These are phyloP conservation scores for Myotis myotis DNA, from an alignment of 2,797 vertebrate genomes.

Conservation along the genomic window DNA sequence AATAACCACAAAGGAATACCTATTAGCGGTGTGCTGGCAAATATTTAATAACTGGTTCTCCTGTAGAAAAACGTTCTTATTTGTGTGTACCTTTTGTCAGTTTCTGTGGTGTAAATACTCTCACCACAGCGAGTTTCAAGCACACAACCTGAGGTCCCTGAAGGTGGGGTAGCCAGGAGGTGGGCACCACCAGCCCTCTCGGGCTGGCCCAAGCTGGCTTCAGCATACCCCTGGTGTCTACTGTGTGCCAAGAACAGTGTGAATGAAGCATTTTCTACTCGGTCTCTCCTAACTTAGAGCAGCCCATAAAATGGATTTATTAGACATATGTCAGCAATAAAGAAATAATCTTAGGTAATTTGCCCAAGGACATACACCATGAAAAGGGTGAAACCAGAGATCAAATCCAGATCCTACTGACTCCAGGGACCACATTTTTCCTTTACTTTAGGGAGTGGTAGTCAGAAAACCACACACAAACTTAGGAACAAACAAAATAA, in stretches of 20 bases:
- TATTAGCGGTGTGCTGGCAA: not conserved
- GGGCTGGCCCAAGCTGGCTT: not conserved
- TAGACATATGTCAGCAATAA: not conserved
- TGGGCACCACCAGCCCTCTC: not conserved
- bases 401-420: not conserved
- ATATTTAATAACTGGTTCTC: not conserved
- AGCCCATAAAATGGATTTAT: not conserved
- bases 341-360: not conserved
- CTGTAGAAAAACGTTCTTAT: not conserved
- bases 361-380: not conserved
- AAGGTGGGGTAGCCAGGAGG: not conserved
- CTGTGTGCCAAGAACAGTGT: not conserved
- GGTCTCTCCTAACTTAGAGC: not conserved
- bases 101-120: not conserved
- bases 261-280: not conserved
- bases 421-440: not conserved
- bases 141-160: not conserved
- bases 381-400: not conserved
- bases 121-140: not conserved
- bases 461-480: not conserved
- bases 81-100: not conserved
- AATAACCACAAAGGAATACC: not conserved
- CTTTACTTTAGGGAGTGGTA: not conserved
- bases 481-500: not conserved
- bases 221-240: accelerated